phyloP scores from a whole-genome alignment of 2,113 vertebrate species.

The Crotalus tigris region DNA sequence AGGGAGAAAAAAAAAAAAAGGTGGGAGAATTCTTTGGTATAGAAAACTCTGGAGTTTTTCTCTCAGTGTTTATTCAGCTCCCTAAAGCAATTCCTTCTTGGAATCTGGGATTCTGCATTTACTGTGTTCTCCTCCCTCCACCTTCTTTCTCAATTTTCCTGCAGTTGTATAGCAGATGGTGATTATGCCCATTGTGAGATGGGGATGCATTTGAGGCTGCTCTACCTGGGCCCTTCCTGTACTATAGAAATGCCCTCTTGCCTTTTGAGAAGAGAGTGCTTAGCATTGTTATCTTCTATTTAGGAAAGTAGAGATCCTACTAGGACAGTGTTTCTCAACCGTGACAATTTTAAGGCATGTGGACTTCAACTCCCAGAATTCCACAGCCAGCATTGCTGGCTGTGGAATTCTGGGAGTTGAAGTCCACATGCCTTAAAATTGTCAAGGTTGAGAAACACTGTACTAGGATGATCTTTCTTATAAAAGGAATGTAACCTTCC shows the following conservation, averaged over 20 bases:
- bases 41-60: not conserved
- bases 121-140: not conserved
- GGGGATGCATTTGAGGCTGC: conserved; percentile 45
- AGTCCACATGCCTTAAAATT: too few species aligned
- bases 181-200: conserved; percentile 25
- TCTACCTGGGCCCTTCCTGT: conserved; percentile 45
- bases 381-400: too few species aligned
- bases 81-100: not conserved
- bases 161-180: conserved; percentile 54
- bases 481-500: conserved; percentile 8
- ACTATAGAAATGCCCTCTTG: conserved; percentile 26
- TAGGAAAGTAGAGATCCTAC: conserved; percentile 49
- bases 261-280: conserved; percentile 41
- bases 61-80: not conserved
- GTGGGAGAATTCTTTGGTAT: not conserved
- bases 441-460: too few species aligned
- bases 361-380: too few species aligned
- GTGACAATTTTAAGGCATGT: too few species aligned
- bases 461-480: conserved; percentile 49
- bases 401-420: too few species aligned
- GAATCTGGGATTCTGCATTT: conserved; percentile 25
- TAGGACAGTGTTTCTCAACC: conserved; percentile 2
- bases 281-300: conserved; percentile 43
- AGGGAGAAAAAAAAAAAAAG: not conserved
- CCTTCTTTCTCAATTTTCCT: not conserved